These are phyloP conservation scores for Adelosebastes latens DNA, from an alignment of 2,797 vertebrate genomes.

Conservation along the genomic window DNA sequence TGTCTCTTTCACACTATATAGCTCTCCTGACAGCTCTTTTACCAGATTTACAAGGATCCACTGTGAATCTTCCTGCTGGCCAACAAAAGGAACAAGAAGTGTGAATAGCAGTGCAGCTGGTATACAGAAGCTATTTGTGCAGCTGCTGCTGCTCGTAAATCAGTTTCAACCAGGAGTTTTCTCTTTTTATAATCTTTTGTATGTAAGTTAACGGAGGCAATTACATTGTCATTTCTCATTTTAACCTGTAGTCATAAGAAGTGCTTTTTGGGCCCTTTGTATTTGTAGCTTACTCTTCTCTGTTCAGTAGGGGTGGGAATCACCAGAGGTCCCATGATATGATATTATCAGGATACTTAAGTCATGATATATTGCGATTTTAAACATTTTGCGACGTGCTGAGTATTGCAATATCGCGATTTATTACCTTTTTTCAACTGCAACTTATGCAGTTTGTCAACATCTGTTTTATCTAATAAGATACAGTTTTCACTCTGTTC, in stretches of 20 bases:
- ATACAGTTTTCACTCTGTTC: no score
- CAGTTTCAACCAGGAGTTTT: not conserved
- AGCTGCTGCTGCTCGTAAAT: constrained; percentile 5
- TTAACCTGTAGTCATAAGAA: not conserved
- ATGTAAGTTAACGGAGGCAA: not conserved
- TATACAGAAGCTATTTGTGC: not conserved
- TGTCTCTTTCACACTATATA: not conserved
- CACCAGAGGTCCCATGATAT: no score
- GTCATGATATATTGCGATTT: no score
- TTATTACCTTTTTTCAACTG: no score
- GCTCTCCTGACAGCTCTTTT: constrained; percentile 14
- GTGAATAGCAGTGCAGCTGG: not conserved
- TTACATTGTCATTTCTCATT: not conserved
- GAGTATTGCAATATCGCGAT: no score
- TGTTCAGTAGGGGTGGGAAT: no score
- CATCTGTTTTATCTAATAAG: no score
- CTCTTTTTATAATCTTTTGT: not conserved
- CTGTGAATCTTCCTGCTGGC: not conserved
- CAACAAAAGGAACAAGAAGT: not conserved
- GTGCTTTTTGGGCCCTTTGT: not conserved
- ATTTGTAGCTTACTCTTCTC: not conserved
- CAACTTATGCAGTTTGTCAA: no score
- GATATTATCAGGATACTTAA: no score
- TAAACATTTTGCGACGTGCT: no score
- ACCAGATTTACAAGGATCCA: constrained; percentile 1